These are phyloP conservation scores for Allacma fusca DNA, from an alignment of 2,888 invertebrate genomes.

Conservation along the genomic window DNA sequence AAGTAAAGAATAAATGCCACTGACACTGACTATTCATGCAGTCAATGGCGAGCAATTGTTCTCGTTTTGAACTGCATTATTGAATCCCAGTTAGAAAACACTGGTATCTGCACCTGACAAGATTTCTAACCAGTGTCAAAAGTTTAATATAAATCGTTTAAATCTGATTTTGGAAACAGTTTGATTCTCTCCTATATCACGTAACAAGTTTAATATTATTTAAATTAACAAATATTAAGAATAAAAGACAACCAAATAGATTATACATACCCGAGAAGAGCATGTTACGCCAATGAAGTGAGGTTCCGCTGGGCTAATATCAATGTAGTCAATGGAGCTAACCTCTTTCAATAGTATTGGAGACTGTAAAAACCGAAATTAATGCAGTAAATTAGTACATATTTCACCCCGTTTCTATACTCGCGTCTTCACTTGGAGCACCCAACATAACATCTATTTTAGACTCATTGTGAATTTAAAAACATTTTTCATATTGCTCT, in stretches of 20 bases:
- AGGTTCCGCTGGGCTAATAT: slow-evolving; percentile 88
- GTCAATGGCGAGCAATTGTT: too few relatives aligned
- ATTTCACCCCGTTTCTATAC: neutral
- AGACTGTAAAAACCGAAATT: slow-evolving; percentile 68
- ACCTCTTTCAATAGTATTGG: slow-evolving; percentile 91
- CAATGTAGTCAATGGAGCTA: slow-evolving; percentile 88
- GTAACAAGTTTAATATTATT: too few relatives aligned
- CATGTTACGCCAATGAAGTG: slow-evolving; percentile 92
- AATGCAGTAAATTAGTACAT: slow-evolving; percentile 26
- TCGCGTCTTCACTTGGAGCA: neutral
- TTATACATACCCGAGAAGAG: slow-evolving; percentile 78
- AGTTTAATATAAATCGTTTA: too few relatives aligned
- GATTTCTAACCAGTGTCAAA: too few relatives aligned
- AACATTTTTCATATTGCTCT: neutral
- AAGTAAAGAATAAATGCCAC: too few relatives aligned
- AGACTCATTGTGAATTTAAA: neutral
- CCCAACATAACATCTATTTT: neutral
- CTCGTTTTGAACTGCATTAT: too few relatives aligned
- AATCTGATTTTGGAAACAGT: too few relatives aligned
- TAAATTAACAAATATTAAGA: too few relatives aligned
- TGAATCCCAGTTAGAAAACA: too few relatives aligned
- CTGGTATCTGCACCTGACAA: too few relatives aligned
- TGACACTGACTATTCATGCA: too few relatives aligned
- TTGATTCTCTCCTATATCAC: too few relatives aligned
- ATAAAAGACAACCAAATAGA: slow-evolving; percentile 27